Percentiles rank a stretch among this genome's conserved stretches.
These are phyloP conservation scores for Porphyrio hochstetteri DNA, from an alignment of 2,113 vertebrate genomes.

Conservation along the genomic window DNA sequence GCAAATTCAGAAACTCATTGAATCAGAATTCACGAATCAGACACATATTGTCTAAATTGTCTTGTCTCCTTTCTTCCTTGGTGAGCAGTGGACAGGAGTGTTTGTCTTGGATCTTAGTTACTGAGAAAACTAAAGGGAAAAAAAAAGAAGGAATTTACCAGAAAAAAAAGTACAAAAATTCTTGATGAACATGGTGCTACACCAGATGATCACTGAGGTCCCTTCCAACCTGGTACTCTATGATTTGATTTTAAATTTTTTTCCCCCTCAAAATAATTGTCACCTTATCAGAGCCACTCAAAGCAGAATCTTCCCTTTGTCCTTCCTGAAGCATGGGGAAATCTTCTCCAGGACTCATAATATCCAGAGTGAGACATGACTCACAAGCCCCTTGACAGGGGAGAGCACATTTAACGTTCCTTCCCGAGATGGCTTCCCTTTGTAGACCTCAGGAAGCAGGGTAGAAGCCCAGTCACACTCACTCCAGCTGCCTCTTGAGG, in stretches of 20 bases:
- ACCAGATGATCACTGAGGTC: not conserved
- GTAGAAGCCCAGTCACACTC: not conserved
- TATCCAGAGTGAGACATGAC: not conserved
- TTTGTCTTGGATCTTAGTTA: not conserved
- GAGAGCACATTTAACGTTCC: not conserved
- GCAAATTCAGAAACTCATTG: not conserved
- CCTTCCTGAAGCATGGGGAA: not conserved
- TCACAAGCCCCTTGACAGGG: fast-evolving
- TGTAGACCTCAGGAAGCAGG: not conserved
- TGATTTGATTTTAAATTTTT: not conserved
- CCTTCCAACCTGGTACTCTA: not conserved
- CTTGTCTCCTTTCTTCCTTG: not conserved
- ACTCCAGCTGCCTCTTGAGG: not conserved
- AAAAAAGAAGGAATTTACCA: not conserved
- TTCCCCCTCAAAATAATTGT: not conserved
- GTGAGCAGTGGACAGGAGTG: not conserved
- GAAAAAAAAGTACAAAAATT: not conserved
- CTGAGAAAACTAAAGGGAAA: not conserved
- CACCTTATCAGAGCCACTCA: not conserved
- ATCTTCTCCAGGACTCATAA: not conserved
- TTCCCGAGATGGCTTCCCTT: not conserved
- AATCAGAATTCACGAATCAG: not conserved
- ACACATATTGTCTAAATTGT: not conserved
- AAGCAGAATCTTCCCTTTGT: not conserved
- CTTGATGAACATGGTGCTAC: not conserved